These are phyloP conservation scores for Pionites leucogaster DNA, from an alignment of 2,113 vertebrate species.

Conservation along the genomic window DNA sequence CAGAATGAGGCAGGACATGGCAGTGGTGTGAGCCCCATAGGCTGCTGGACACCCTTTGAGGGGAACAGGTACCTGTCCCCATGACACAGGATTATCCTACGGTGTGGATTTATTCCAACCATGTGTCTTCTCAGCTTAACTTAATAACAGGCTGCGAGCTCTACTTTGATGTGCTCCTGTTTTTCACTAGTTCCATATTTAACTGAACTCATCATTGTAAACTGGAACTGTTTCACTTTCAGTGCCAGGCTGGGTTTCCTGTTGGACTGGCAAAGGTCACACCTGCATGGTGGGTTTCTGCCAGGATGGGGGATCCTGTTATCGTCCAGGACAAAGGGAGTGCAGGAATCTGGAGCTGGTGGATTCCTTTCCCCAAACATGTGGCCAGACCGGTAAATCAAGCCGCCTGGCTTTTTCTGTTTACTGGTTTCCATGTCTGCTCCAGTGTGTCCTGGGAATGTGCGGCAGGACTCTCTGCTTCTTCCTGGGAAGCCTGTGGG, in stretches of 20 bases:
- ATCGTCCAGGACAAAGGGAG: not conserved
- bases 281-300: not conserved
- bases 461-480: rapidly evolving
- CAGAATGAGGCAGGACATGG: rapidly evolving
- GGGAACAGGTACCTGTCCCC: not conserved
- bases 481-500: not conserved
- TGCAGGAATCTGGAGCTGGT: not conserved
- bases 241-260: conserved; percentile 10
- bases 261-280: not conserved
- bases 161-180: conserved; percentile 26
- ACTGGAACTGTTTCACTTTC: conserved; percentile 28
- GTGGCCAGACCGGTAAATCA: conserved; percentile 49
- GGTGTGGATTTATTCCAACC: not conserved
- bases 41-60: not conserved
- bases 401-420: conserved; percentile 15
- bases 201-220: not conserved
- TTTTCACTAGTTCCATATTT: conserved; percentile 15
- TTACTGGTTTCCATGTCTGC: conserved; percentile 15
- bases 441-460: not conserved
- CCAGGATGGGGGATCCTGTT: not conserved
- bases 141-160: conserved; percentile 7
- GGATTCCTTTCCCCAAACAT: conserved; percentile 48
- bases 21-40: rapidly evolving
- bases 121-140: not conserved
- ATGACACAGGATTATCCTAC: not conserved